Conservation (phyloP, 2,888 invertebrate genomes). For the Rhamphomyia laevipes region DNA sequence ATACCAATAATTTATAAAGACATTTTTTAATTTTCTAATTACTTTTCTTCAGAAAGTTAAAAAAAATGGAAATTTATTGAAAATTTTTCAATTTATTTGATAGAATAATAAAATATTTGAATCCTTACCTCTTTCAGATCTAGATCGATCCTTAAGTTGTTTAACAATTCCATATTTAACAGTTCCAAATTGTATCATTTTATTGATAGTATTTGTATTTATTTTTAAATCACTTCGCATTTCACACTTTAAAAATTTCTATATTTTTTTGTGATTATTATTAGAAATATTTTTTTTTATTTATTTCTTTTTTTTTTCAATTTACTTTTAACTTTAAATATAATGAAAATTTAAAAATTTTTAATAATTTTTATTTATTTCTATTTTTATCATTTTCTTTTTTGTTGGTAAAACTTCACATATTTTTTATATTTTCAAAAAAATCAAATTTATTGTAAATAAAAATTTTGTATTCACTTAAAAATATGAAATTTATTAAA, state of each 20-base stretch:
- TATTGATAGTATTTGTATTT: slow-evolving; percentile 39
- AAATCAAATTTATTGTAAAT: too few species aligned
- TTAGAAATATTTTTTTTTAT: slow-evolving; percentile 1
- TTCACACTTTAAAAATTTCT: slow-evolving; percentile 33
- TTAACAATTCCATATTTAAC: slow-evolving; percentile 50
- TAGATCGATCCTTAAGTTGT: slow-evolving; percentile 38
- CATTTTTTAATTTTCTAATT: neutral
- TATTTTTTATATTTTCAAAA: neutral
- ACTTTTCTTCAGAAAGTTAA: too few species aligned
- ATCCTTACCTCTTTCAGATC: slow-evolving; percentile 36
- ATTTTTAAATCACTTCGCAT: slow-evolving; percentile 39
- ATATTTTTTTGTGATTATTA: slow-evolving; percentile 32
- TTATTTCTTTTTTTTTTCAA: slow-evolving; percentile 2
- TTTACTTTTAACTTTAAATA: neutral
- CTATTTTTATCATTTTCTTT: slow-evolving; percentile 11
- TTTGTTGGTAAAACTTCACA: neutral
- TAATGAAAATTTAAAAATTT: neutral
- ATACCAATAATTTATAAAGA: too few species aligned
- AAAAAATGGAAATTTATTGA: too few species aligned
- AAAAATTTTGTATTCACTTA: too few species aligned
- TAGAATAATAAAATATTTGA: neutral
- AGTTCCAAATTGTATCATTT: slow-evolving; percentile 53
- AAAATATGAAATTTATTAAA: too few species aligned
- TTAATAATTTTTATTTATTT: neutral
- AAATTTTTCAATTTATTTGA: neutral